phyloP scores from a whole-genome alignment of 2,113 vertebrate species.

The Alouatta palliata region DNA sequence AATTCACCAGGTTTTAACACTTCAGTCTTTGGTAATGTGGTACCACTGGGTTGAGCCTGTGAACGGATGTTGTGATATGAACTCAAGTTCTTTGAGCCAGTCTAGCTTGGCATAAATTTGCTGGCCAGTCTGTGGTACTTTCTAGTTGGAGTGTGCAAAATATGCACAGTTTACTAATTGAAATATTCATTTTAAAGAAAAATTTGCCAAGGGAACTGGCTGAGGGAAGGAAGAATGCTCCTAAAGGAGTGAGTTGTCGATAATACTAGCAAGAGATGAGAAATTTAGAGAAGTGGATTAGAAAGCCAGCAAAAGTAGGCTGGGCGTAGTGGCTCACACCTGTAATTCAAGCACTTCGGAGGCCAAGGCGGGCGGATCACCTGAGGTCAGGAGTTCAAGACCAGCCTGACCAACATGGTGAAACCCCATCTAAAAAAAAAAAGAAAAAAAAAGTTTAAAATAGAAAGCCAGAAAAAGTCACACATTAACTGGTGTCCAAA shows the following conservation, averaged over 20 bases:
- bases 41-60: accelerated
- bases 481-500: neutral
- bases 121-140: neutral
- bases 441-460: too few species aligned
- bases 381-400: too few species aligned
- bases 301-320: neutral
- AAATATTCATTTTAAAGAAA: conserved; percentile 25
- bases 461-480: neutral
- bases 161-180: neutral
- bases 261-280: neutral
- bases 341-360: too few species aligned
- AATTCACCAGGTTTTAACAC: neutral
- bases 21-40: neutral
- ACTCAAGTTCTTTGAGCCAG: neutral
- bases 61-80: neutral
- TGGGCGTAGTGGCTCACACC: too few species aligned
- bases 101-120: neutral
- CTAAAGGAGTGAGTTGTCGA: neutral
- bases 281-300: neutral
- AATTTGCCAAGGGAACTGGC: neutral
- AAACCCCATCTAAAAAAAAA: too few species aligned
- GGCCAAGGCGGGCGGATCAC: too few species aligned
- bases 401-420: too few species aligned
- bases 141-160: neutral
- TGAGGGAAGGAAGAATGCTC: neutral